These are phyloP conservation scores for Tethya wilhelma DNA, from an alignment of 37 sponge, comb jelly and placozoan genomes.

Conservation along the genomic window DNA sequence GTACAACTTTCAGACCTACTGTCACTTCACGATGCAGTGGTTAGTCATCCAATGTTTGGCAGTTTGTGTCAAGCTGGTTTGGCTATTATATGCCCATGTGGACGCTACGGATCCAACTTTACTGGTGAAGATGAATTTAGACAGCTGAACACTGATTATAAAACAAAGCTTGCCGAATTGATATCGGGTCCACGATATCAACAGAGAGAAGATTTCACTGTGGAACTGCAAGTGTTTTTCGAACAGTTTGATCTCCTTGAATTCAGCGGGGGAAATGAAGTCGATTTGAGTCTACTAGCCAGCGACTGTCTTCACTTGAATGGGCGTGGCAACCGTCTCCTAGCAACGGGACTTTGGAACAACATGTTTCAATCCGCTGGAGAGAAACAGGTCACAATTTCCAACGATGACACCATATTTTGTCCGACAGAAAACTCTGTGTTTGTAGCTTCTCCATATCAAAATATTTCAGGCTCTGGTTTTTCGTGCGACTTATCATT, in stretches of 20 bases:
- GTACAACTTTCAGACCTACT: background rate
- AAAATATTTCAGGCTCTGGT: too few relatives aligned
- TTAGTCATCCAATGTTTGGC: background rate
- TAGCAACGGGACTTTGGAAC: background rate
- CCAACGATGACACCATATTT: too few relatives aligned
- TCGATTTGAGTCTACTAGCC: background rate
- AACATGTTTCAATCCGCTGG: constrained; percentile 11
- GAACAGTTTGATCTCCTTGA: background rate
- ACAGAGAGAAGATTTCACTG: background rate
- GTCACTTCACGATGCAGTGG: background rate
- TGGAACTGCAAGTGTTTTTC: background rate
- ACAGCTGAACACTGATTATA: background rate
- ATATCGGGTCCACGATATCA: background rate
- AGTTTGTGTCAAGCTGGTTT: background rate
- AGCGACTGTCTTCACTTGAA: background rate
- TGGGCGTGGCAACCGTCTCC: background rate
- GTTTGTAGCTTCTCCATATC: too few relatives aligned
- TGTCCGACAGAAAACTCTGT: too few relatives aligned
- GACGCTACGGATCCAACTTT: too few relatives aligned
- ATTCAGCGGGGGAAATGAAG: background rate
- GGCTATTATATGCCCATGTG: too few relatives aligned
- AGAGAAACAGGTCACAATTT: too few relatives aligned
- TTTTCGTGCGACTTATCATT: too few relatives aligned
- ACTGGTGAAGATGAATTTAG: too few relatives aligned
- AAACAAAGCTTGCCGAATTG: background rate